Conservation (phyloP, 2,888 invertebrate species). For the Apotomis betuletana region DNA sequence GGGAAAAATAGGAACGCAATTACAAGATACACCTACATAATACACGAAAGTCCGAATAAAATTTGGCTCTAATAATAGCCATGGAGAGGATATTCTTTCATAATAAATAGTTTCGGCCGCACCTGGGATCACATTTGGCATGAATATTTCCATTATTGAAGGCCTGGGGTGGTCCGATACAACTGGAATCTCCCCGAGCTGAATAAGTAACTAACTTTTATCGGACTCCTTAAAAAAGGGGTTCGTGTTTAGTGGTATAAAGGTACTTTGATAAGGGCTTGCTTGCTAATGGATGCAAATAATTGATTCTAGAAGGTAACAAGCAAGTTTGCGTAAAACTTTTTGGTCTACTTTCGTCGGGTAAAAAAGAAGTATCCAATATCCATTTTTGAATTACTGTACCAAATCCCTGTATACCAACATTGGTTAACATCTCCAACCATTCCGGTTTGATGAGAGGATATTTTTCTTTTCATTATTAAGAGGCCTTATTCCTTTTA, state of each 20-base stretch:
- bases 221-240: neutral
- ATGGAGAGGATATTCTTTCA: slow-evolving; percentile 12
- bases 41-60: neutral
- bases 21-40: too few relatives aligned
- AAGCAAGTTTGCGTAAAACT: too few relatives aligned
- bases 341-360: too few relatives aligned
- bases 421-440: too few relatives aligned
- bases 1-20: too few relatives aligned
- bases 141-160: slow-evolving; percentile 21
- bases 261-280: neutral
- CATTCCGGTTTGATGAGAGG: too few relatives aligned
- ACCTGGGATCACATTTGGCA: slow-evolving; percentile 28
- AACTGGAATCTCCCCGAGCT: neutral
- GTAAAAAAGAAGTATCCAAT: too few relatives aligned
- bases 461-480: too few relatives aligned
- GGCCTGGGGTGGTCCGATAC: neutral
- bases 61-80: neutral
- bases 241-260: neutral
- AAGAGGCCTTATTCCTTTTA: too few relatives aligned
- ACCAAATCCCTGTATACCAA: too few relatives aligned
- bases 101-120: slow-evolving; percentile 30
- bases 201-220: slow-evolving; percentile 14
- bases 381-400: too few relatives aligned
- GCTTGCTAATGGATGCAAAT: neutral
- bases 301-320: too few relatives aligned